phyloP scores from a whole-genome alignment of 1,140 invertebrate genomes.

The Bombus fervidus region DNA sequence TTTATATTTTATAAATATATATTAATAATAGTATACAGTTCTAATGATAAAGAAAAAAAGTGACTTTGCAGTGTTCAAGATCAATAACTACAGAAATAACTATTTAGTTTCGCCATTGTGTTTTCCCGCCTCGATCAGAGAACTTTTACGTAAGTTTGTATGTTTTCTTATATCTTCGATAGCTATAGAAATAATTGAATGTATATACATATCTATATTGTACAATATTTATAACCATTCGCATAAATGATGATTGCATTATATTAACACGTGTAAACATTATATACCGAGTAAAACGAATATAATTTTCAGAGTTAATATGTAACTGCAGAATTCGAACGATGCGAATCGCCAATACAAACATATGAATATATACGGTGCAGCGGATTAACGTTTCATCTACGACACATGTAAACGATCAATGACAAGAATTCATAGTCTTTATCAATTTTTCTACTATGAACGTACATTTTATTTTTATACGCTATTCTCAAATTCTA shows the following conservation, averaged over 20 bases:
- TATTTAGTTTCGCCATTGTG: neutral
- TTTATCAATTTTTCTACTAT: neutral
- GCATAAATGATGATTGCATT: neutral
- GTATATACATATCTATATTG: neutral
- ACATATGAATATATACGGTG: neutral
- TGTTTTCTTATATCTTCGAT: neutral
- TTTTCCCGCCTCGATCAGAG: neutral
- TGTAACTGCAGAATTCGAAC: conserved; percentile 21
- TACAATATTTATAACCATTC: neutral
- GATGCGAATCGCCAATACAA: conserved; percentile 8
- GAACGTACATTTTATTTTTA: neutral
- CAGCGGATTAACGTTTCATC: neutral
- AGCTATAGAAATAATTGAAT: neutral
- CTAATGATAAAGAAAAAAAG: neutral
- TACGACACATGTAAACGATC: conserved; percentile 11
- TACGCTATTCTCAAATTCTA: neutral
- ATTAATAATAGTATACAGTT: neutral
- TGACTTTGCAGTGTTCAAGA: neutral
- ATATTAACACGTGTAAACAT: neutral
- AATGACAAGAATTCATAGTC: neutral
- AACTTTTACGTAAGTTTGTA: neutral
- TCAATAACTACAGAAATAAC: neutral
- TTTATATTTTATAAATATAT: neutral
- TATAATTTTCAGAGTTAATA: conserved; percentile 28
- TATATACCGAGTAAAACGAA: neutral